A percentile compares a stretch with the other conserved stretches of the same genome.
phyloP scores from a whole-genome alignment of 2,113 vertebrate species.

The Ariopsis seemanni region DNA sequence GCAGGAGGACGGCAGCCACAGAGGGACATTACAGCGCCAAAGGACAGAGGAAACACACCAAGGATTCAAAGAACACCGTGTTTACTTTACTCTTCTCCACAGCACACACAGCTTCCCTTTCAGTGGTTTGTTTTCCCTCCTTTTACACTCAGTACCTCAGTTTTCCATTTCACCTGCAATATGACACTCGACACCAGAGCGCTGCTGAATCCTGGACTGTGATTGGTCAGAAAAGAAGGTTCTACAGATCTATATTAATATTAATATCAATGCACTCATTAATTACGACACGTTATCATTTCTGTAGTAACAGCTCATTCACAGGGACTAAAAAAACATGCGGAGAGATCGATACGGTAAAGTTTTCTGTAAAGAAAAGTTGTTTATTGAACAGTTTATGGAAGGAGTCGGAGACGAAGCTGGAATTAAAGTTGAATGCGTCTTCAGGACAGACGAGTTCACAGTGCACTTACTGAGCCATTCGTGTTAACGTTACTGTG shows the following conservation, averaged over 20 bases:
- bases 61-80: neutral
- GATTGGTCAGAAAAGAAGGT: neutral
- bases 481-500: no score
- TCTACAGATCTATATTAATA: neutral
- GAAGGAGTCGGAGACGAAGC: no score
- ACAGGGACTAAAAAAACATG: neutral
- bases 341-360: neutral
- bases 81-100: neutral
- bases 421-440: no score
- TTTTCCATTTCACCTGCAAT: no score
- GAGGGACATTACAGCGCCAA: neutral
- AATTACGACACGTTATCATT: neutral
- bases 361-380: neutral
- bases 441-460: no score
- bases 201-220: neutral
- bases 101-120: neutral
- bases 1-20: constrained; percentile 5
- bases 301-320: neutral
- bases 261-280: neutral
- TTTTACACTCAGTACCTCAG: no score
- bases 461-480: no score
- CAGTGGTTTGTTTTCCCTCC: neutral
- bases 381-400: neutral
- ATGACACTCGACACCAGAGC: neutral
- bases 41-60: neutral